A percentile compares a stretch with the other conserved stretches of the same genome.
phyloP scores from a whole-genome alignment of 2,888 invertebrate species.

The Lasioglossum villosulum region DNA sequence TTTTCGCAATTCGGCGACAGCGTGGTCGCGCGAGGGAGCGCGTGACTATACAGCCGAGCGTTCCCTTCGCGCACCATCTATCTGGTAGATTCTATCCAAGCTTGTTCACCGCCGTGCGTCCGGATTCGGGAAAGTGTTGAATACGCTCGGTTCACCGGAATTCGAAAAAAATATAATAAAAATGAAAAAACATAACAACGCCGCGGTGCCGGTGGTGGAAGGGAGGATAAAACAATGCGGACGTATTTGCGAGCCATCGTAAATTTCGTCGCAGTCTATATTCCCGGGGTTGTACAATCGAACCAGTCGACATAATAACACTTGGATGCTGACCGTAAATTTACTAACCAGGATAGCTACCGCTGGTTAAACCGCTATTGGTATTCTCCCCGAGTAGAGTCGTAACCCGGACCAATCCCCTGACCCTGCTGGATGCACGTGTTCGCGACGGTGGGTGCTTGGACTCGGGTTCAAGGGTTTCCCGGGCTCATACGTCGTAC shows the following conservation, averaged over 20 bases:
- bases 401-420: constrained; percentile 22
- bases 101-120: constrained; percentile 26
- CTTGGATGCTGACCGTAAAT: constrained; percentile 76
- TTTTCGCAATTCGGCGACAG: constrained; percentile 6
- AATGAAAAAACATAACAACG: constrained; percentile 29
- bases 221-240: constrained; percentile 53
- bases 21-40: neutral
- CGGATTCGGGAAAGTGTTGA: constrained; percentile 2
- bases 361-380: constrained; percentile 71
- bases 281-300: constrained; percentile 70
- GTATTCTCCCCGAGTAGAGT: constrained; percentile 69
- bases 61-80: neutral
- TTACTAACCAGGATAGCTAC: constrained; percentile 66
- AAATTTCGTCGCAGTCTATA: constrained; percentile 74
- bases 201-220: constrained; percentile 11
- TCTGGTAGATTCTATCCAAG: constrained; percentile 25
- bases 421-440: constrained; percentile 11
- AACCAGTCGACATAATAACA: constrained; percentile 77
- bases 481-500: constrained; percentile 8
- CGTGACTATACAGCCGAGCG: neutral
- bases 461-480: constrained; percentile 1
- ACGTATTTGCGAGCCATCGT: constrained; percentile 49
- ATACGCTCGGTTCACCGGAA: constrained; percentile 12
- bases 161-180: constrained; percentile 46
- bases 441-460: constrained; percentile 21